Percentiles rank a stretch among this genome's conserved stretches.
Evolutionary conservation across 2,797 vertebrate genomes (phyloP).

Genomic region (Lagocephalus sceleratus): DNA sequence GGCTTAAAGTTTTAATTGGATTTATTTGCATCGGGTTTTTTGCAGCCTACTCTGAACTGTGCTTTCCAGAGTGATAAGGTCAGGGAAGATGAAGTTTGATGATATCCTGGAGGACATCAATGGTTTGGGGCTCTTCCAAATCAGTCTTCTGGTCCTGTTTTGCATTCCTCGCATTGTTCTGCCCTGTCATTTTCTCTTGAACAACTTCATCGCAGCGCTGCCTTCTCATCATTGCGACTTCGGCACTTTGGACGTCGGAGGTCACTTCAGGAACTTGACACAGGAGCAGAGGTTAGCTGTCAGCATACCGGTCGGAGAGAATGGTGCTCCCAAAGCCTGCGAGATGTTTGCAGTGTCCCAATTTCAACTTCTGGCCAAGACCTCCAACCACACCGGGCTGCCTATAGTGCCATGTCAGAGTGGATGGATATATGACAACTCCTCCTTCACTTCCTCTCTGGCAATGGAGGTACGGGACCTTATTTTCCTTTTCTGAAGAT

Average conservation of each 20-base stretch:
- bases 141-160: constrained; percentile 65
- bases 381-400: constrained; percentile 21
- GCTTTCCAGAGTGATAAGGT: neutral
- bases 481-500: neutral
- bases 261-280: constrained; percentile 68
- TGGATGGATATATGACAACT: constrained; percentile 84
- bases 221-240: constrained; percentile 80
- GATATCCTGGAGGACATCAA: constrained; percentile 74
- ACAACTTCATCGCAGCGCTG: constrained; percentile 80
- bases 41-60: no score
- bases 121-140: constrained; percentile 84
- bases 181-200: constrained; percentile 83
- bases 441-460: constrained; percentile 82
- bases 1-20: neutral
- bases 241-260: constrained; percentile 40
- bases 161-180: constrained; percentile 75
- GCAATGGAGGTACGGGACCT: constrained; percentile 79
- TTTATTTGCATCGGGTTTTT: neutral
- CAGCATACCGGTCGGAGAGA: constrained; percentile 67
- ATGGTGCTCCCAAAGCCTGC: constrained; percentile 76
- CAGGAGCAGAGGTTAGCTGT: constrained; percentile 63
- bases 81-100: constrained; percentile 81
- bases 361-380: constrained; percentile 57
- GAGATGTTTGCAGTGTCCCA: constrained; percentile 76
- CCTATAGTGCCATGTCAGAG: constrained; percentile 67